Evolutionary conservation across 2,113 vertebrate species (phyloP), one percentile per base, ranked within the genome.

Genomic region (Numenius arquata): DNA sequence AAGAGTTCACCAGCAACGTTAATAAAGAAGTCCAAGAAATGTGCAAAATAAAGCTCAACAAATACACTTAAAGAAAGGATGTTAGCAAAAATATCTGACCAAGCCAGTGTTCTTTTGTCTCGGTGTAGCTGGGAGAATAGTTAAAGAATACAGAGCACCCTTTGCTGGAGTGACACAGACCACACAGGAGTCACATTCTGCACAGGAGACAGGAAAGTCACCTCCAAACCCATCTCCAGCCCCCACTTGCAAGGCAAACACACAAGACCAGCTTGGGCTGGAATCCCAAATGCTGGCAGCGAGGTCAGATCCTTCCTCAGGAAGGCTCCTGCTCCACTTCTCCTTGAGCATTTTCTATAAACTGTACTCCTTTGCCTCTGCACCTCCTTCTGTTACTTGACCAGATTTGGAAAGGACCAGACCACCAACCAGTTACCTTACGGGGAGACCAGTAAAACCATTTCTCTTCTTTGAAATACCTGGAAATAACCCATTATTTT

Each of bases 1-100:
- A 90, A 86, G 73, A 90, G 36, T 36, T 72, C 93, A 85, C 53
- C 55, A 74, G 30, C 68, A 67, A 72, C n/a, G 50, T 32, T 67
- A 83, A 12, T 9, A 70, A 32, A 72, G 66, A 91, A 83, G 32
- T 38, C 72, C 71, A 83, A 92, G 58, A 91, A 96, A 91, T 84
- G 84, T 78, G 91, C 93, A 93, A 91, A 96, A 68, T 82, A n/a
- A 78, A 82, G 48, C 65, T 80, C 55, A 48, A 70, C 14, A 66
- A 86, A 79, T 32, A 29, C 34, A 56, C 38, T 16, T 25, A 1
- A 8, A 12, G 48, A 59, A 90, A 67, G 30, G 63, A 59, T 1
- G 12, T 10, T 17, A 62, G 53, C 22, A 41, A 63, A 86, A 58
- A 26, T 14, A 76, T 6, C 30, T 0, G 0, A 22, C 3, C 38